Evolutionary conservation across 1,140 invertebrate species (phyloP).

Genomic region (Brachionus plicatilis): DNA sequence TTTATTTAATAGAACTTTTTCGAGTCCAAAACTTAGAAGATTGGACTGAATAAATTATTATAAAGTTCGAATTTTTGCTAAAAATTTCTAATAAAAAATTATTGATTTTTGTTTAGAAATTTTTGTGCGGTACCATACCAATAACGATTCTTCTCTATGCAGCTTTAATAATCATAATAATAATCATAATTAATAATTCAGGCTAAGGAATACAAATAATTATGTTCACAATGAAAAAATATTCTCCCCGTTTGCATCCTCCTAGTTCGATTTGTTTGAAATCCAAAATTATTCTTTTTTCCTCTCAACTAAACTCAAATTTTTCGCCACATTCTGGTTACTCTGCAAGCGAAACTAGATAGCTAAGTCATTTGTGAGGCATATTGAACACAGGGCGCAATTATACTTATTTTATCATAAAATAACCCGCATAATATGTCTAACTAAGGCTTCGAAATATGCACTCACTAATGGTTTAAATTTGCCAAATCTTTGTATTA

Average conservation of each 20-base stretch:
- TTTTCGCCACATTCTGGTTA: not conserved
- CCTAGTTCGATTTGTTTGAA: slow-evolving; percentile 9
- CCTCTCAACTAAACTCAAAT: not conserved
- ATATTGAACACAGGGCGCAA: not conserved
- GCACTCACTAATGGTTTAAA: not conserved
- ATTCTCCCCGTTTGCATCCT: not conserved
- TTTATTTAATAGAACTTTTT: not conserved
- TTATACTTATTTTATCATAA: not conserved
- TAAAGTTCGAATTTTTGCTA: not conserved
- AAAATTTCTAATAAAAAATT: not conserved
- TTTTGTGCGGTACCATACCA: not conserved
- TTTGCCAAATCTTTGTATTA: not conserved
- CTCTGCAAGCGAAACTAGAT: not conserved
- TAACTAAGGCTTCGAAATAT: not conserved
- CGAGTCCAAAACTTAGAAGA: not conserved
- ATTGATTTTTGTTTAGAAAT: not conserved
- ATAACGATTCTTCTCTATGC: not conserved
- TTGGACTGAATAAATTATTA: not conserved
- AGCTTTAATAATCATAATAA: not conserved
- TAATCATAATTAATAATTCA: not conserved
- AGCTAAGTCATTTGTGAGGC: not conserved
- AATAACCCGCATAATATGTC: not conserved
- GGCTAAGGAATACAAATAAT: not conserved
- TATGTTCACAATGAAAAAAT: not conserved
- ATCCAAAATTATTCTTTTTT: slow-evolving; percentile 18